phyloP scores from a whole-genome alignment of 2,888 invertebrate genomes.

The Chesias legatella region DNA sequence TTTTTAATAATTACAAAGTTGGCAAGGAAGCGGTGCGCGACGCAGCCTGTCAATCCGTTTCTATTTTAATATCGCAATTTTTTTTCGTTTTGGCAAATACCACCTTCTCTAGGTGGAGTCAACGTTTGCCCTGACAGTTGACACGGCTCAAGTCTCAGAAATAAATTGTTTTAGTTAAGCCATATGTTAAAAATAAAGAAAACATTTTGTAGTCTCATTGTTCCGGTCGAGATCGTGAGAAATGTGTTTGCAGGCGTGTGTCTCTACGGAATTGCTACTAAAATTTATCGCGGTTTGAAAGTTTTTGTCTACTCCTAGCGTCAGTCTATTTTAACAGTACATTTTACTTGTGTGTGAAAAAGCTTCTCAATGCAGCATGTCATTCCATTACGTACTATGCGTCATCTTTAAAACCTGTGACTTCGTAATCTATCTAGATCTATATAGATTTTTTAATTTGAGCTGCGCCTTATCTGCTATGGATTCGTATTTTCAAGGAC shows the following conservation, averaged over 20 bases:
- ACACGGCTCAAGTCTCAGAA: constrained; percentile 59
- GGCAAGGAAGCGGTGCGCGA: constrained; percentile 68
- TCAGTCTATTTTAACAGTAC: constrained; percentile 31
- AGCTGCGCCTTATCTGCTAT: no score
- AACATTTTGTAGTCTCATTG: constrained; percentile 47
- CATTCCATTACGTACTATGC: no score
- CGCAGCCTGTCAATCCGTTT: constrained; percentile 65
- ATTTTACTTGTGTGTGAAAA: neutral
- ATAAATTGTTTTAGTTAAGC: constrained; percentile 49
- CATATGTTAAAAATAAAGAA: constrained; percentile 51
- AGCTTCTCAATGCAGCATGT: no score
- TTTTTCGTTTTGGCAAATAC: constrained; percentile 68
- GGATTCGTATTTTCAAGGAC: no score
- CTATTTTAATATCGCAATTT: constrained; percentile 58
- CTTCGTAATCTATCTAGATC: no score
- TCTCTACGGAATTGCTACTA: constrained; percentile 23
- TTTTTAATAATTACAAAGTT: constrained; percentile 75
- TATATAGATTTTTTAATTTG: no score
- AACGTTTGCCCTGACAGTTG: constrained; percentile 70
- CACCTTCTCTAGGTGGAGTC: constrained; percentile 60
- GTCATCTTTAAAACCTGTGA: no score
- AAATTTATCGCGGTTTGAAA: constrained; percentile 23
- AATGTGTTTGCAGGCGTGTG: constrained; percentile 33
- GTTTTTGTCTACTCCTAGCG: constrained; percentile 24
- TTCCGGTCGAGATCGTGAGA: constrained; percentile 55